These are phyloP conservation scores for Gallinago jamesoni DNA, from an alignment of 2,113 vertebrate species.

Conservation along the genomic window DNA sequence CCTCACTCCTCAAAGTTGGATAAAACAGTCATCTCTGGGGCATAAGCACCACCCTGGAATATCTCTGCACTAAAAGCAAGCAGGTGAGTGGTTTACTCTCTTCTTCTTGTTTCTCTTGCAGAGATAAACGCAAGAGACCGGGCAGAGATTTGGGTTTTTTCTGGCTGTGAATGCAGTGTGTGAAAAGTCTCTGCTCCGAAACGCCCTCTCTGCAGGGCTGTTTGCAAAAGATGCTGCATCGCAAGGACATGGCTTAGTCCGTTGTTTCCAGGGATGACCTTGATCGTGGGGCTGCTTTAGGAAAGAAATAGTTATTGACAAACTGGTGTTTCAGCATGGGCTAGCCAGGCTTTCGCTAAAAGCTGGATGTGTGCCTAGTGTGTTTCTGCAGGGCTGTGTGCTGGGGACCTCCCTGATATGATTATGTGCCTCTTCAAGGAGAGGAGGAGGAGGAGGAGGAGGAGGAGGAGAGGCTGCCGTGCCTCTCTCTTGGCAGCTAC, in stretches of 20 bases:
- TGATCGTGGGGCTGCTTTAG: background rate
- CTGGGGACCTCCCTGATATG: background rate
- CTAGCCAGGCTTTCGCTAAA: background rate
- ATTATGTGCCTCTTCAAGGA: background rate
- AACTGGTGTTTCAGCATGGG: background rate
- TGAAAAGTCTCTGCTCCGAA: background rate
- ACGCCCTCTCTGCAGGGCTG: background rate
- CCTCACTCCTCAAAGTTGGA: background rate
- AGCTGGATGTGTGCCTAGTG: background rate
- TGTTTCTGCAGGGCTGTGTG: background rate
- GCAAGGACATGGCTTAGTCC: background rate
- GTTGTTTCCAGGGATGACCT: conserved; percentile 16
- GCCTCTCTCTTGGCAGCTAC: background rate
- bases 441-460: background rate
- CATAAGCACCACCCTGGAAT: background rate
- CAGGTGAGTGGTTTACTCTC: background rate
- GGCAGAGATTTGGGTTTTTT: background rate
- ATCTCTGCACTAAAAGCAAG: background rate
- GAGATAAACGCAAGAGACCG: background rate
- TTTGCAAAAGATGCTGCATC: background rate
- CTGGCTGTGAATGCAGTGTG: background rate
- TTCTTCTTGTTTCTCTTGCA: background rate
- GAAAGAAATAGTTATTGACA: background rate
- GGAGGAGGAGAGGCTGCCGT: background rate
- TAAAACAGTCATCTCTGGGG: background rate